Evolutionary conservation across 2,888 invertebrate species (phyloP).

Genomic region (Hypomecis atomaria): DNA sequence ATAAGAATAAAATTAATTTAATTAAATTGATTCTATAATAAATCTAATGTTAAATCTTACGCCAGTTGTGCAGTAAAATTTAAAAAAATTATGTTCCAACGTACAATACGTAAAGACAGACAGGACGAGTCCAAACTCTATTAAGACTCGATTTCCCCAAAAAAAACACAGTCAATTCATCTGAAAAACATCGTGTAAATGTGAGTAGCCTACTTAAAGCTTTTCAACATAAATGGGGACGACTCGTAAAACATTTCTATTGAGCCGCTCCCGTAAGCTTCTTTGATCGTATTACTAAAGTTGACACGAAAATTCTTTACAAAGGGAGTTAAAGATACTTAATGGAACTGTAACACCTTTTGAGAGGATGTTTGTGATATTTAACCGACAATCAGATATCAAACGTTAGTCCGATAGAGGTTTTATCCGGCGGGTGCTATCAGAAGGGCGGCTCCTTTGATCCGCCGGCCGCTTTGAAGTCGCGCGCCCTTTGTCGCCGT

Average conservation of each 20-base stretch:
- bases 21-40: too few species aligned
- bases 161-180: conserved; percentile 3
- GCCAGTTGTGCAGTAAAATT: too few species aligned
- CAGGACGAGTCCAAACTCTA: too few species aligned
- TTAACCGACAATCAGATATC: conserved; percentile 75
- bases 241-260: conserved; percentile 26
- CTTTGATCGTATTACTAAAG: conserved; percentile 44
- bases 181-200: conserved; percentile 2
- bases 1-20: too few species aligned
- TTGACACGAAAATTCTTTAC: conserved; percentile 43
- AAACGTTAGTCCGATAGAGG: conserved; percentile 65
- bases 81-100: too few species aligned
- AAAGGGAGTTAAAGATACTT: conserved; percentile 47
- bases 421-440: conserved; percentile 69
- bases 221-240: conserved; percentile 13
- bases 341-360: conserved; percentile 57
- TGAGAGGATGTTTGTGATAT: conserved; percentile 60
- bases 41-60: too few species aligned
- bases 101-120: too few species aligned
- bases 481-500: conserved; percentile 65
- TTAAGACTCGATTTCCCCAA: neutral
- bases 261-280: conserved; percentile 34
- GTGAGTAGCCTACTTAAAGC: conserved; percentile 9
- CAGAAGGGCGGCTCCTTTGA: conserved; percentile 67
- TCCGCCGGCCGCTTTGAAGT: conserved; percentile 71